Base-by-base conservation (phyloP, 1,140 invertebrate species). In the Acromyrmex charruanus region DNA sequence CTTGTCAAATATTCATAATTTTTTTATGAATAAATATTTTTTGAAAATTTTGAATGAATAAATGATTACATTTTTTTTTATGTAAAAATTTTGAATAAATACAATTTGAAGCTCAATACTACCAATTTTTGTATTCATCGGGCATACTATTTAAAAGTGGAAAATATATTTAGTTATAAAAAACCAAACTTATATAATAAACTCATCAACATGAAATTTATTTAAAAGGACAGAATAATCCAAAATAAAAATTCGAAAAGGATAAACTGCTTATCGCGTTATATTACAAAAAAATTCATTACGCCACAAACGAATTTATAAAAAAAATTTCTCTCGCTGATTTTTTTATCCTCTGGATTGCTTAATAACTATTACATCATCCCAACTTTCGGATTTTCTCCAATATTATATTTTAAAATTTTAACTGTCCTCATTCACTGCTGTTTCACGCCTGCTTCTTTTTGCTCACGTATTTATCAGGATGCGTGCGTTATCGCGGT, bases 401-500 rank as follows among this genome's bases (percentile, higher is more conserved):
- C 12, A 44, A 16, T 68, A 69, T 16, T 16, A 51, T 55, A 25
- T 71, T 44, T 51, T 51, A 25, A 69, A 28, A 28, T 80, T 80
- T 69, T 25, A 21, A 59, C 65, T 55, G n/a, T 69, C 39, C 12
- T 51, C 35, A 53, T 14, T n/a, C 16, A 28, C 7, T 31, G 39
- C 21, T 9, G n/a, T n/a, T 69, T 69, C 25, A 21, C 7, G 21
- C 35, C 9, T 25, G 25, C 16, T 63, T 61, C 18, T 21, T 44
- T 53, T 21, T 7, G 1, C 14, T 80, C n/a, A 44, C 44, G 14
- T 25, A 25, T 71, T 25, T 35, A 25, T 14, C 21, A 25, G 86
- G 55, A 72, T 59, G 77, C 77, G 82, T 77, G 58, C 81, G 87
- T 44, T 61, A 65, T 77, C 35, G 25, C 35, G 10, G 39, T 61